phyloP scores from a whole-genome alignment of 2,113 vertebrate genomes.

The Indicator indicator region DNA sequence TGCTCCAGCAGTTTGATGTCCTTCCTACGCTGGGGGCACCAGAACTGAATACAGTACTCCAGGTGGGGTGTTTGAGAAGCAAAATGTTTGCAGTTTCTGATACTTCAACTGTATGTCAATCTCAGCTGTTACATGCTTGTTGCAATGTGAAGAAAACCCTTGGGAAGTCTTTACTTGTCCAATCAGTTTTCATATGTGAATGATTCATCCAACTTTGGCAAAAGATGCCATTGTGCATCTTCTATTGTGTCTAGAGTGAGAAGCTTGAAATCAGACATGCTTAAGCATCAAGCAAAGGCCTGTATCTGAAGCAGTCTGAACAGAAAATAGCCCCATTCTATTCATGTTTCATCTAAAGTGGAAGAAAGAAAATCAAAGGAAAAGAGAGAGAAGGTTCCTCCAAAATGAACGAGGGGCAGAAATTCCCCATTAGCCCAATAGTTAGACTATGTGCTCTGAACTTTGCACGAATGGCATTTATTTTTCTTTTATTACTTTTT shows the following conservation, averaged over 20 bases:
- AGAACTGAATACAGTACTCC: background rate
- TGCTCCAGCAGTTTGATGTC: too few relatives aligned
- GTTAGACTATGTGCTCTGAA: background rate
- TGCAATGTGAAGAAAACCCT: background rate
- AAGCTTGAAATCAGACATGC: background rate
- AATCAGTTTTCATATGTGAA: background rate
- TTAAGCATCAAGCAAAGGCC: background rate
- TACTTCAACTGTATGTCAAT: background rate
- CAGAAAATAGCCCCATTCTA: background rate
- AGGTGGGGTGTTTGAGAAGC: background rate
- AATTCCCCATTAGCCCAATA: background rate
- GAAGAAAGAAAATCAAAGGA: background rate
- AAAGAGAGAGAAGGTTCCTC: background rate
- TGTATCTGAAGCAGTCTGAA: background rate
- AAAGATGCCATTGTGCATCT: background rate
- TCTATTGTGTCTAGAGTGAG: background rate
- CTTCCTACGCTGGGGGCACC: too few relatives aligned
- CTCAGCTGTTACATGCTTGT: background rate
- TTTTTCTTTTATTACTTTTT: background rate
- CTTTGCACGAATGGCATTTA: background rate
- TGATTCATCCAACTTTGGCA: background rate
- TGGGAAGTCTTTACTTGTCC: background rate
- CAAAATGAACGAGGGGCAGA: background rate
- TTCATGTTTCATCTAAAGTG: background rate
- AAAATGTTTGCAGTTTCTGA: background rate